Evolutionary conservation across 2,888 invertebrate genomes (phyloP), one percentile per base, ranked within the genome.

Genomic region (Athrips mouffetella): DNA sequence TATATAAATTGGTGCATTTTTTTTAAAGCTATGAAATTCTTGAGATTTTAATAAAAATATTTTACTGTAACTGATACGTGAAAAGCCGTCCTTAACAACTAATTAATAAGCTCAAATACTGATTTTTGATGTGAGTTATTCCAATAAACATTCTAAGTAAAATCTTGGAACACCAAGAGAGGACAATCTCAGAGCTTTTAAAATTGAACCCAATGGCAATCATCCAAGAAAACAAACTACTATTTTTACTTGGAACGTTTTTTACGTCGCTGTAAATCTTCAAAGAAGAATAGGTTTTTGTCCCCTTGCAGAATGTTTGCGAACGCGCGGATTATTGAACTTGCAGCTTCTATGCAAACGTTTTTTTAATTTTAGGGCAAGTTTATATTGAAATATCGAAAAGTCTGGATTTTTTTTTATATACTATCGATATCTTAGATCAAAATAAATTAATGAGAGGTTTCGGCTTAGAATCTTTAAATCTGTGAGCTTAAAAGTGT

Each of bases 191-290:
- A 21, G 21, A n/a, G 37, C 37, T 27, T 29, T 42, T 42, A 29
- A 42, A 42, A 42, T 44, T 31, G 44, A 44, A 44, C 53, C 51
- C 55, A 53, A 55, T 55, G 55, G 57, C 57, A 55, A 40, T 45
- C 49, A 48, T 53, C 57, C 55, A 57, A 55, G 57, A 52, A 55
- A 56, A 52, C 46, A 50, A 48, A 51, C 39, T 56, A 31, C 52
- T 53, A n/a, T 57, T 59, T 54, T 37, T 53, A 41, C 50, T 50
- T 50, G 46, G 48, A 53, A 52, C 45, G 41, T 54, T 58, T 57
- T 57, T 57, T 57, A 53, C 54, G 51, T 46, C 55, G 59, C 58
- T 71, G 63, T 74, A 73, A 77, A 76, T 73, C 73, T 71, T 63
- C 58, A 57, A 58, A 65, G 67, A 68, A 68, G 64, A 62, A 62